Evolutionary conservation across 2,113 vertebrate species (phyloP), one percentile per base, ranked within the genome.

Genomic region (Megaceryle torquata): DNA sequence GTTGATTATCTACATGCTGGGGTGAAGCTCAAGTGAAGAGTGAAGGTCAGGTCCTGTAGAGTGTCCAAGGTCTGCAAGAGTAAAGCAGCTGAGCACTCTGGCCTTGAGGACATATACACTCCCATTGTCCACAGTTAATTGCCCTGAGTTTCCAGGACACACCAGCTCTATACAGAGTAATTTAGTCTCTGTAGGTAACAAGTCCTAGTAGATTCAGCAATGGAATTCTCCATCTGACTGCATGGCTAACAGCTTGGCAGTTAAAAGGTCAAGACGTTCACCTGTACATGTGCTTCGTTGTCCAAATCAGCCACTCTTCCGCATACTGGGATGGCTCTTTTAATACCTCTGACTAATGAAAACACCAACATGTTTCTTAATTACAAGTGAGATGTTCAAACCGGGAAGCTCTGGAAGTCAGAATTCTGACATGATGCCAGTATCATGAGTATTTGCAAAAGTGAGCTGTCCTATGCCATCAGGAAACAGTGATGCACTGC

Each of bases 201-300:
- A 82, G 50, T 63, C 61, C n/a, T 57, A 65, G 53, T 74, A 85
- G 74, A 76, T 82, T 89, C 78, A 85, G 46, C 59, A 63, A 18
- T 61, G 29, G 57, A 84, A 69, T 18, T 86, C 86, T 86, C 37
- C 59, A 82, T 6, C 24, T 92, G 74, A 61, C 77, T 88, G 61
- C 50, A 35, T 51, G 59, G 53, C 17, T 89, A 89, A 87, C 41
- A 82, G 44, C 41, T 82, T 72, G 61, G 65, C 77, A 82, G 48
- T 79, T 87, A 92, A 77, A 91, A 96, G 82, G 82, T 84, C 94
- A 86, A 80, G 69, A 76, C 17, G 9, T 82, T 88, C 80, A 92
- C 61, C 57, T 89, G 41, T 21, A 53, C 53, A 14, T 29, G 29
- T 35, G 43, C 57, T 82, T 64, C 64, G 19, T 19, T 61, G 44